Evolutionary conservation across 2,113 vertebrate species (phyloP).

Genomic region (Ciconia stormi): DNA sequence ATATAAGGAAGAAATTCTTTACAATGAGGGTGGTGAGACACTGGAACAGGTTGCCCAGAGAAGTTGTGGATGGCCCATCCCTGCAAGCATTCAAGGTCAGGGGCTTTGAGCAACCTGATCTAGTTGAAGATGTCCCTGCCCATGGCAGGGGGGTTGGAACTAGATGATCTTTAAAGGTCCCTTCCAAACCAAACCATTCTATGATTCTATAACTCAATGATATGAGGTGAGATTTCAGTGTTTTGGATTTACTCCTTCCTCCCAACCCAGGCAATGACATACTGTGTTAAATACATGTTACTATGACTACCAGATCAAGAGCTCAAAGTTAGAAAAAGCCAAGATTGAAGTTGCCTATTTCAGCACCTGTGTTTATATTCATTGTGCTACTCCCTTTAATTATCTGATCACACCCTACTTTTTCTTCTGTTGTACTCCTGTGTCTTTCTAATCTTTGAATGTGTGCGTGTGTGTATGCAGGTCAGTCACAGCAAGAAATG

Average conservation of each 20-base stretch:
- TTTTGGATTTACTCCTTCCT: neutral
- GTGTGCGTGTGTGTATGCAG: no score
- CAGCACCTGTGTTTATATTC: neutral
- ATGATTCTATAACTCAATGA: neutral
- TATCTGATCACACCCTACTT: neutral
- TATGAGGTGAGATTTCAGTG: neutral
- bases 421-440: neutral
- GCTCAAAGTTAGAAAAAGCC: neutral
- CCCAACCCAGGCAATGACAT: neutral
- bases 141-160: neutral
- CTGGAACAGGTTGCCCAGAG: neutral
- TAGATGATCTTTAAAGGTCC: neutral
- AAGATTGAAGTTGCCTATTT: neutral
- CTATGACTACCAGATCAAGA: neutral
- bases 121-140: neutral
- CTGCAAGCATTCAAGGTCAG: neutral
- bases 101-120: neutral
- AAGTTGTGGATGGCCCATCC: neutral
- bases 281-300: neutral
- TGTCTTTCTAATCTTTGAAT: neutral
- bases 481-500: neutral
- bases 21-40: neutral
- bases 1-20: neutral
- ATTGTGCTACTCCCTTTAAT: neutral
- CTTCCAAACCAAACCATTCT: neutral